Base-by-base conservation (phyloP, 2,797 vertebrate genomes). In the Gadopsis bispinosus region DNA sequence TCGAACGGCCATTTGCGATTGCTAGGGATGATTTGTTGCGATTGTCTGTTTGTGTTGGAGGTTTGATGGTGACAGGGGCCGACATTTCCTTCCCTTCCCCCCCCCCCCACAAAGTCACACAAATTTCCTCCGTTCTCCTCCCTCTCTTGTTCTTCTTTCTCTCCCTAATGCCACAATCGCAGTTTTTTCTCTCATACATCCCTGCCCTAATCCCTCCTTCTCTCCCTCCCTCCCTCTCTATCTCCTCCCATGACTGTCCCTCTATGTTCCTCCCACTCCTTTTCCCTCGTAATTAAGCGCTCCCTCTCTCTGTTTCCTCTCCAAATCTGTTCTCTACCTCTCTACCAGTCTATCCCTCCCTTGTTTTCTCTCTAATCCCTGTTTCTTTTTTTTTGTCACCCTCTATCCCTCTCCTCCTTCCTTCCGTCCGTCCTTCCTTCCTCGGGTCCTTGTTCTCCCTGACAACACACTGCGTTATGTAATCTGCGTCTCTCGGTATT, bases 401-500 rank as follows among this genome's bases (percentile, higher is more conserved):
- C 48, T 59, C 33, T 20, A 4, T 29, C 26, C 69, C 39, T 59
- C 61, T 35, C 4, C 37, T 39, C 37, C 37, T 39, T 39, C 37
- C 37, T 39, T 59, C 66, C 55, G 4, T 62, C 71, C 58, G 9
- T 26, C 26, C 26, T 26, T 26, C 26, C 67, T 41, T 80, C 73
- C 80, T 86, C 51, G 26, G 29, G 31, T 75, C 83, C 90, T 90
- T 87, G 79, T 92, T 92, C 90, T 94, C 89, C 91, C 92, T 92
- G 90, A 86, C 88, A 92, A 90, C 91, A 92, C 74, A 74, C 77
- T 43, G 71, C 59, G 54, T 93, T 94, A 93, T 92, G 92, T 90
- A 92, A 91, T 88, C 79, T 71, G 69, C 31, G 71, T 92, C 90
- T 93, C 90, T 79, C 69, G 88, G 93, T 90, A 88, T 92, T 89